Conservation (phyloP, 2,888 invertebrate species). For the Caenorhabditis imperialis region DNA sequence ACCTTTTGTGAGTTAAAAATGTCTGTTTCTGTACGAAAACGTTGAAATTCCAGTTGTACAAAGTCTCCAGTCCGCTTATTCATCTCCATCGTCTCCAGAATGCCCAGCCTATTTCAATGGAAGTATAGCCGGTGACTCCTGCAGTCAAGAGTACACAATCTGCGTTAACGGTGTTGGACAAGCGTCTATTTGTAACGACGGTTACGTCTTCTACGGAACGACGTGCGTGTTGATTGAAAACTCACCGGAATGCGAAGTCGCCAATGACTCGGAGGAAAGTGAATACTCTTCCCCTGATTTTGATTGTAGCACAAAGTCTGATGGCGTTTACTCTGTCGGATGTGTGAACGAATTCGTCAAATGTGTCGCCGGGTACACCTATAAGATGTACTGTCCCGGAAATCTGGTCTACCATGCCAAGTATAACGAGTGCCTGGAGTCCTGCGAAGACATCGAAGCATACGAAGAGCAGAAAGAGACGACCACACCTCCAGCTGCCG, state of each 20-base stretch:
- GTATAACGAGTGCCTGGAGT: constrained; percentile 24
- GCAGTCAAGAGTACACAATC: constrained; percentile 44
- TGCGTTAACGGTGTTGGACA: constrained; percentile 46
- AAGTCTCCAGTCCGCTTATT: constrained; percentile 13
- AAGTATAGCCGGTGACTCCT: constrained; percentile 35
- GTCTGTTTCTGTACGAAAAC: no score
- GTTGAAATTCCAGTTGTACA: constrained; percentile 26
- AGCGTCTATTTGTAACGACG: constrained; percentile 26
- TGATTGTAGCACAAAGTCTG: constrained; percentile 29
- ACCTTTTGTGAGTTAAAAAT: constrained; percentile 48
- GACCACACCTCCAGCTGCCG: neutral
- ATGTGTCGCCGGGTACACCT: constrained; percentile 29
- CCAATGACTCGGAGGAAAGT: constrained; percentile 13
- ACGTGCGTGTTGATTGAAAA: constrained; percentile 27
- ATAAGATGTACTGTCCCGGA: constrained; percentile 35
- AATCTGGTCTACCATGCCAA: constrained; percentile 25
- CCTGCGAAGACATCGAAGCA: constrained; percentile 24
- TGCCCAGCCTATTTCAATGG: constrained; percentile 40
- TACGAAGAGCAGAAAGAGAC: neutral
- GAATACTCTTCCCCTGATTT: constrained; percentile 20
- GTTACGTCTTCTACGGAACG: constrained; percentile 31
- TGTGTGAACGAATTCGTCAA: constrained; percentile 29
- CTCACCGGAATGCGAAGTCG: constrained; percentile 39
- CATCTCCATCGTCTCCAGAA: constrained; percentile 2
- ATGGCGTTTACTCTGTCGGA: constrained; percentile 25